Conservation (phyloP, 2,888 invertebrate genomes). For the Cancer borealis region DNA sequence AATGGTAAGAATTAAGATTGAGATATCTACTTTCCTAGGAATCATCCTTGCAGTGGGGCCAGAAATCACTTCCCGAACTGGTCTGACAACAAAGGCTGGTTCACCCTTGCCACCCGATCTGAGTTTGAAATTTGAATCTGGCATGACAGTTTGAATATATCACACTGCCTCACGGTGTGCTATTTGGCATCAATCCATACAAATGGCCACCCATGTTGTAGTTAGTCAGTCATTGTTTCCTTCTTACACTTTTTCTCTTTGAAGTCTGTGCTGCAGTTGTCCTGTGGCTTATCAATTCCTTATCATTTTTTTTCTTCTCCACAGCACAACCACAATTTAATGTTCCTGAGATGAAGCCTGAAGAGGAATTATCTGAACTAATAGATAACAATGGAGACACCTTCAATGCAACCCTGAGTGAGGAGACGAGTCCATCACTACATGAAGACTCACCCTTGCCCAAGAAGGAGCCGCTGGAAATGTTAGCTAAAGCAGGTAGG, state of each 20-base stretch:
- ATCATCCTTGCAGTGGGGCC: neutral
- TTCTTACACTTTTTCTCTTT: too few relatives aligned
- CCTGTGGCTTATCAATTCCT: neutral
- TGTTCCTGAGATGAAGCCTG: neutral
- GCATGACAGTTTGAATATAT: too few relatives aligned
- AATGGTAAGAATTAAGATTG: conserved; percentile 29
- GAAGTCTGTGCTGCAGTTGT: too few relatives aligned
- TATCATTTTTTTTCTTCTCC: neutral
- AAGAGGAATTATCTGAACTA: neutral
- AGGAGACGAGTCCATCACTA: neutral
- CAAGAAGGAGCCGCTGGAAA: conserved; percentile 65
- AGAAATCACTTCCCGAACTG: too few relatives aligned
- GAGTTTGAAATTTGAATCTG: too few relatives aligned
- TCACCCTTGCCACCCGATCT: too few relatives aligned
- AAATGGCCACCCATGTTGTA: too few relatives aligned
- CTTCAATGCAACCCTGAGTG: conserved; percentile 47
- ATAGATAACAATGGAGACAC: neutral
- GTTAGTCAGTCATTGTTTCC: too few relatives aligned
- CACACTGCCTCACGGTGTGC: too few relatives aligned
- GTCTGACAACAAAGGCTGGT: too few relatives aligned
- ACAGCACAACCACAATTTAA: neutral
- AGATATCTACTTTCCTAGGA: neutral
- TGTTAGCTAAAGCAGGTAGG: conserved; percentile 61
- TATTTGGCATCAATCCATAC: too few relatives aligned
- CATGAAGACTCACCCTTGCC: conserved; percentile 61